Evolutionary conservation across 2,113 vertebrate genomes (phyloP), one percentile per base, ranked within the genome.

Genomic region (Eupsittula cactorum): DNA sequence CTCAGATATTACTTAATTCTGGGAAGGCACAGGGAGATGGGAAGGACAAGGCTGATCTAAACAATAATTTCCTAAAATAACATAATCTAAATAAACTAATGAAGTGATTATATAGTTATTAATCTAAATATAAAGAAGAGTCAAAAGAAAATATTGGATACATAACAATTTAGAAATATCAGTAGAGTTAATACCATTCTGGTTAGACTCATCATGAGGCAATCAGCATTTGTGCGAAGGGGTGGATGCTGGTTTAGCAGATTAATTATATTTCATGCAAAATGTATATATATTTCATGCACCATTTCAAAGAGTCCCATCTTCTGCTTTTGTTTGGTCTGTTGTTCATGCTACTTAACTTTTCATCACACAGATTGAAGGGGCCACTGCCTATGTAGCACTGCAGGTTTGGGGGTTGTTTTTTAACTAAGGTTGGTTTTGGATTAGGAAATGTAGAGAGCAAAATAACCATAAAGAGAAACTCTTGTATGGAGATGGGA

Each of bases 41-140:
- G 82, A 94, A 96, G 62, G 91, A 63, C 85, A 76, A 95, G 71
- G 74, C 77, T 89, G 88, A 92, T 91, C 89, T 77, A 90, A 93
- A 86, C 96, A 93, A 88, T 96, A 49, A 97, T 97, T 97, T 96
- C 96, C 79, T 68, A 94, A 97, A 97, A 95, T 86, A 91, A 96
- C 90, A 94, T 91, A 93, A 81, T 93, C 97, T 96, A 96, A 97
- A 97, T 97, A 97, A 95, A 96, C 90, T 95, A 93, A 97, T 97
- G 95, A 97, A 97, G 92, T 96, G 91, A 93, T 96, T 92, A 88
- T 18, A 28, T 46, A 88, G 88, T 95, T 94, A 96, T 97, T 97
- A 93, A 95, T 97, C 95, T 92, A 85, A 97, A 96, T 53, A 85
- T 55, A 80, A 93, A 90, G 86, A 95, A 80, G 86, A 83, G 17